Base-by-base conservation (phyloP, 64 coral and sea anemone genomes). In the Stichodactyla mertensii region DNA sequence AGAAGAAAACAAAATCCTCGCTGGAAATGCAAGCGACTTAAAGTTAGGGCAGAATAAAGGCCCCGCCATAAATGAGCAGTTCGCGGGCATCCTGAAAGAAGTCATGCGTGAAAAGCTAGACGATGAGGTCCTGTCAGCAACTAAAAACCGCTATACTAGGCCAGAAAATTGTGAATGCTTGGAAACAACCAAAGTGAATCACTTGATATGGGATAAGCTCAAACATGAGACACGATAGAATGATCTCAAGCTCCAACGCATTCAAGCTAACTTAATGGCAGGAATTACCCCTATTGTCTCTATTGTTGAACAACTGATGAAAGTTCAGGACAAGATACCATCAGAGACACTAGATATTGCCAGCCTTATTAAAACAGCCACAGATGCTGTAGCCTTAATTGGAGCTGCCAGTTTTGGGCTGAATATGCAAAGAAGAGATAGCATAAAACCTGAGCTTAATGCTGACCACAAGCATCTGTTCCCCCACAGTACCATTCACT, bases 41-140 rank as follows among this genome's bases (percentile, higher is more conserved):
- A 82, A 88, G 52, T 59, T 88, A 31, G 87, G 51, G 19, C 87
- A 88, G 7, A 88, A 88, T 54, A 80, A 81, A 77, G 87, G 24
- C 52, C 78, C 74, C 5, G 87, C 7, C 18, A 55, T 88, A 5
- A 79, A 0, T 88, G 31, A 0, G 2, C 31, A 36, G 31, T 36
- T 36, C 31, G 31, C 31, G 31, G 31, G 31, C 31, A 36, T 4
- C 54, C 71, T 45, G 71, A 58, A 88, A 88, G 31, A 36, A 2
- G 31, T 36, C 31, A 36, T 36, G 31, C 31, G n/a, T n/a, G n/a
- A n/a, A n/a, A n/a, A n/a, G n/a, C n/a, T n/a, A n/a, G n/a, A n/a
- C n/a, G n/a, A n/a, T n/a, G n/a, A n/a, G n/a, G n/a, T n/a, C n/a
- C n/a, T n/a, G n/a, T n/a, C n/a, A n/a, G n/a, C n/a, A n/a, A 88